These are phyloP conservation scores for Sussaba pulchella DNA, from an alignment of 2,888 invertebrate species.

Conservation along the genomic window DNA sequence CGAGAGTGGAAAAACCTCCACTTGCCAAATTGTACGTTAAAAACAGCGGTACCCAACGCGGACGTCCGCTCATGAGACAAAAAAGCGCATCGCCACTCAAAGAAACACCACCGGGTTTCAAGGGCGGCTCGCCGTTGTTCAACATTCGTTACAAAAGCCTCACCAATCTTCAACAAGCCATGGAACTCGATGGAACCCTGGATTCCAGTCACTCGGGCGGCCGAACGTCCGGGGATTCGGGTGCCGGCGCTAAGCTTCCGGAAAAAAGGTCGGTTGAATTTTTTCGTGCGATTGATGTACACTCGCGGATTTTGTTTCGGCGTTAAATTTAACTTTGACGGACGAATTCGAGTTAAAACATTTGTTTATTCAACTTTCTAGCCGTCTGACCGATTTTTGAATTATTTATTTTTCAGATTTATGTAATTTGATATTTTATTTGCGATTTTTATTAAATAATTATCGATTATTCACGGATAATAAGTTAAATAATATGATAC, in stretches of 20 bases:
- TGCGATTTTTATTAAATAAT: no score
- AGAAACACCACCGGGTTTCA: constrained; percentile 89
- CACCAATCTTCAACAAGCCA: constrained; percentile 90
- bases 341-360: no score
- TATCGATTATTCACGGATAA: no score
- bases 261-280: constrained; percentile 87
- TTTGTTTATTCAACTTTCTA: no score
- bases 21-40: constrained; percentile 92
- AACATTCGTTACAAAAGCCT: constrained; percentile 88
- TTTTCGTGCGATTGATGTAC: no score
- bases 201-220: constrained; percentile 96
- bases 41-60: constrained; percentile 89
- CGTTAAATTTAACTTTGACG: no score
- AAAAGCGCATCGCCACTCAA: constrained; percentile 91
- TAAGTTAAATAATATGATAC: no score
- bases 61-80: constrained; percentile 88
- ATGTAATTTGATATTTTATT: no score
- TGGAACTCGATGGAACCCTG: constrained; percentile 91
- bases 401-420: no score
- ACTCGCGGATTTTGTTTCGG: background rate
- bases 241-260: constrained; percentile 91
- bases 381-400: no score
- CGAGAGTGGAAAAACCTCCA: constrained; percentile 87
- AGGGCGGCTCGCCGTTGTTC: constrained; percentile 91
- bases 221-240: constrained; percentile 93